Conservation (phyloP, 2,888 invertebrate genomes). For the Mesodorylaimus sp. region DNA sequence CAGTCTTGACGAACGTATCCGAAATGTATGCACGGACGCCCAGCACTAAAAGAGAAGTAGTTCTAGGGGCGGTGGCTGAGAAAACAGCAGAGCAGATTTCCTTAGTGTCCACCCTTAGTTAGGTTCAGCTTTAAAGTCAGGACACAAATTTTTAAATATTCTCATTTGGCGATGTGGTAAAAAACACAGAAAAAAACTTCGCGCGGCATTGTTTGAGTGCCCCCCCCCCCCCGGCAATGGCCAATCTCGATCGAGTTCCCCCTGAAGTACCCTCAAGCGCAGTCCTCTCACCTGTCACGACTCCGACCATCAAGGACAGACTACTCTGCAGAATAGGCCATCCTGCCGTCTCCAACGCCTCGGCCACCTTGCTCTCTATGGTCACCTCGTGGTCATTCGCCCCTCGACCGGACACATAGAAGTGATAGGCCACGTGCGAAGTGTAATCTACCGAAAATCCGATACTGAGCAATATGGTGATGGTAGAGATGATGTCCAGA, state of each 20-base stretch:
- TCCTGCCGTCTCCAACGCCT: slow-evolving; percentile 9
- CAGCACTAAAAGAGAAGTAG: too few relatives aligned
- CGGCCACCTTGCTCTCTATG: not conserved
- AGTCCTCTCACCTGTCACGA: slow-evolving; percentile 9
- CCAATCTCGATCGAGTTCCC: too few relatives aligned
- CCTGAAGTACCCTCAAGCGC: too few relatives aligned
- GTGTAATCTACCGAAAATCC: slow-evolving; percentile 14
- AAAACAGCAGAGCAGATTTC: too few relatives aligned
- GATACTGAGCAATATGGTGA: slow-evolving; percentile 13
- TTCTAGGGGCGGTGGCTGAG: too few relatives aligned
- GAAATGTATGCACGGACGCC: slow-evolving; percentile 9
- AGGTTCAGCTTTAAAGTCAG: too few relatives aligned
- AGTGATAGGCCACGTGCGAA: slow-evolving; percentile 12
- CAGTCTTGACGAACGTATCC: slow-evolving; percentile 10
- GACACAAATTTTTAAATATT: too few relatives aligned
- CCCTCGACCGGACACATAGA: not conserved
- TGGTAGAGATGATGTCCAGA: slow-evolving; percentile 13
- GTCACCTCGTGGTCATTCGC: not conserved
- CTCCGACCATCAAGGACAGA: slow-evolving; percentile 10
- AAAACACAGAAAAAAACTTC: too few relatives aligned
- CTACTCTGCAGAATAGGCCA: slow-evolving; percentile 11
- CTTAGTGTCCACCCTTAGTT: too few relatives aligned
- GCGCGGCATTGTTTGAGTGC: too few relatives aligned
- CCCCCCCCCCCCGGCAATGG: too few relatives aligned
- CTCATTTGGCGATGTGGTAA: too few relatives aligned